Percentiles rank a stretch among this genome's conserved stretches.
These are phyloP conservation scores for Gorsachius magnificus DNA, from an alignment of 2,797 vertebrate genomes.

Conservation along the genomic window DNA sequence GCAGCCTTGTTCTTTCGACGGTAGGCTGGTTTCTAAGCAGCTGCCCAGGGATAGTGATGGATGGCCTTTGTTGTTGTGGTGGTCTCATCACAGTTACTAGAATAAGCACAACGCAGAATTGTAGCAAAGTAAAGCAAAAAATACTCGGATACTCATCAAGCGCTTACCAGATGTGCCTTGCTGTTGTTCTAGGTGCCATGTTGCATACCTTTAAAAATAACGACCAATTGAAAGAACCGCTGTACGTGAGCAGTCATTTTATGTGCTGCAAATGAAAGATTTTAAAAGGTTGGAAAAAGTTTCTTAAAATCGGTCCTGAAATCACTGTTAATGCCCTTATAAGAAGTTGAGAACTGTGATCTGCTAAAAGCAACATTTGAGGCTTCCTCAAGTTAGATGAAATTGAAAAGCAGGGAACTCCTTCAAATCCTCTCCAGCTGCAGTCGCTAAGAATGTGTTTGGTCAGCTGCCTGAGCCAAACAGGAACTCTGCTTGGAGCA, in stretches of 20 bases:
- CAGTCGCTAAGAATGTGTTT: background rate
- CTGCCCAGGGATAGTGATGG: background rate
- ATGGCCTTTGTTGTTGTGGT: background rate
- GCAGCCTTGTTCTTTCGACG: background rate
- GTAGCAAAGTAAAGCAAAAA: background rate
- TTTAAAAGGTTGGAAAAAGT: background rate
- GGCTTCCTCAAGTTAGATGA: background rate
- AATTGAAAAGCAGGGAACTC: background rate
- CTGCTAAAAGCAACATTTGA: background rate
- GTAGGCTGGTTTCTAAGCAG: background rate
- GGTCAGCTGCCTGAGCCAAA: background rate
- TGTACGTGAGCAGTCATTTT: background rate
- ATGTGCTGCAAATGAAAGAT: background rate
- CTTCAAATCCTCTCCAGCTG: background rate
- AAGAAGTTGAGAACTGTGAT: background rate
- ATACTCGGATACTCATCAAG: accelerated
- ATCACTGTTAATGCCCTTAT: background rate
- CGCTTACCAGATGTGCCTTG: background rate
- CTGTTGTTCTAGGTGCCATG: background rate
- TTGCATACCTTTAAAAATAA: background rate
- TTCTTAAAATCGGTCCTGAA: background rate
- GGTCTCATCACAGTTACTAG: background rate
- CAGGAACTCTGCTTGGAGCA: background rate
- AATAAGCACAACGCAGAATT: background rate
- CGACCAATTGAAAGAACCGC: background rate